Evolutionary conservation across 2,888 invertebrate genomes (phyloP).

Genomic region (Dorcus hopei): DNA sequence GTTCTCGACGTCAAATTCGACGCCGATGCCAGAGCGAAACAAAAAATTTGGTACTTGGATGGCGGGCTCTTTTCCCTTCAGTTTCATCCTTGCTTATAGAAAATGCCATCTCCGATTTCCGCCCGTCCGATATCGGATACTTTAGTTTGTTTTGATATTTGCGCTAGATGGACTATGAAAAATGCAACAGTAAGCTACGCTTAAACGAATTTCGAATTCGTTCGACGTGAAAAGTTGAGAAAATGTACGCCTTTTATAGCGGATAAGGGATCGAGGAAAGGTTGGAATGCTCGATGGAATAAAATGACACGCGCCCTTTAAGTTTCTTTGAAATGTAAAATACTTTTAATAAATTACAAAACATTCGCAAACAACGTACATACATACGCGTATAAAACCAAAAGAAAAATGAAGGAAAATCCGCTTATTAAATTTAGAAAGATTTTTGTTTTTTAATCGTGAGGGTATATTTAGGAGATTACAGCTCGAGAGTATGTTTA

Average conservation of each 20-base stretch:
- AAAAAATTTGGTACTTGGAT: not conserved
- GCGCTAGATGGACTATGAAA: conserved; percentile 25
- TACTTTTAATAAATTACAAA: no score
- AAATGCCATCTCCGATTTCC: conserved; percentile 8
- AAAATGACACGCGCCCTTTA: no score
- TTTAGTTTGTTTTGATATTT: conserved; percentile 18
- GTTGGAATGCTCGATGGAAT: not conserved
- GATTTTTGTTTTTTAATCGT: no score
- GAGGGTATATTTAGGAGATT: no score
- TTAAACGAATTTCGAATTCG: conserved; percentile 4
- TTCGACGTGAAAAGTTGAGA: conserved; percentile 4
- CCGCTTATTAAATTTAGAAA: no score
- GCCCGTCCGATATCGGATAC: conserved; percentile 1
- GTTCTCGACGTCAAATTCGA: no score
- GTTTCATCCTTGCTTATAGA: not conserved
- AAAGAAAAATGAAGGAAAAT: no score
- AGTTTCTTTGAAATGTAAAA: no score
- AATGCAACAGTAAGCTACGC: conserved; percentile 14
- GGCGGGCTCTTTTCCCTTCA: not conserved
- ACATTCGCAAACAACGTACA: no score
- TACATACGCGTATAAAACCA: no score
- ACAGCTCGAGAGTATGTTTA: no score
- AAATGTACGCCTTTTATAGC: not conserved
- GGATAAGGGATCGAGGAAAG: not conserved
- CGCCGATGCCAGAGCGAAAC: not conserved